Evolutionary conservation across 2,797 vertebrate species (phyloP).

Genomic region (Eidolon dupreanum): DNA sequence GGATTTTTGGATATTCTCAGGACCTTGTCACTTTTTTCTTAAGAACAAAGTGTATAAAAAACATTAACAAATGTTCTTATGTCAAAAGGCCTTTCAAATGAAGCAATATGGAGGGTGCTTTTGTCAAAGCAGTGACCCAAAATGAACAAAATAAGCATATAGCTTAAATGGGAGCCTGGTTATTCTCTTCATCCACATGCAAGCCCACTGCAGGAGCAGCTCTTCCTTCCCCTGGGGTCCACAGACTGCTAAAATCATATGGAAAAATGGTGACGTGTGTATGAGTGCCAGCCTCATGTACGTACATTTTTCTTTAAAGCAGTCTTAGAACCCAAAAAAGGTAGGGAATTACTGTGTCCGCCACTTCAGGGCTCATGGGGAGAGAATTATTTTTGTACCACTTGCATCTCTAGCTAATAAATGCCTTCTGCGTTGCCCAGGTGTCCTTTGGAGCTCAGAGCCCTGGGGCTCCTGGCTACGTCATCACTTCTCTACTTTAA

Average conservation of each 20-base stretch:
- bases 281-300: fast-evolving
- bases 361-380: neutral
- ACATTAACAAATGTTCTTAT: neutral
- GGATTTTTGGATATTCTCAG: neutral
- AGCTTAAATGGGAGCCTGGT: neutral
- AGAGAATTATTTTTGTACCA: neutral
- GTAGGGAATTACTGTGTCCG: neutral
- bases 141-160: neutral
- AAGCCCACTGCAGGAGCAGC: neutral
- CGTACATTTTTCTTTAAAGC: neutral
- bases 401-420: neutral
- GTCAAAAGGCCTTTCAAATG: neutral
- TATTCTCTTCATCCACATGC: neutral
- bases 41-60: neutral
- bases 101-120: neutral
- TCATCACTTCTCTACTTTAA: neutral
- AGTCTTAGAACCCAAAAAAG: neutral
- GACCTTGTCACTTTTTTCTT: neutral
- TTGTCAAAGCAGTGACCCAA: neutral
- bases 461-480: neutral
- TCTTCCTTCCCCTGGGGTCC: neutral
- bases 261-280: neutral
- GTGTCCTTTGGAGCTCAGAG: neutral
- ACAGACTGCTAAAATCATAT: fast-evolving
- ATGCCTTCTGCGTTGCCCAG: neutral